Evolutionary conservation across 2,113 vertebrate species (phyloP).

Genomic region (Ptilonorhynchus violaceus): DNA sequence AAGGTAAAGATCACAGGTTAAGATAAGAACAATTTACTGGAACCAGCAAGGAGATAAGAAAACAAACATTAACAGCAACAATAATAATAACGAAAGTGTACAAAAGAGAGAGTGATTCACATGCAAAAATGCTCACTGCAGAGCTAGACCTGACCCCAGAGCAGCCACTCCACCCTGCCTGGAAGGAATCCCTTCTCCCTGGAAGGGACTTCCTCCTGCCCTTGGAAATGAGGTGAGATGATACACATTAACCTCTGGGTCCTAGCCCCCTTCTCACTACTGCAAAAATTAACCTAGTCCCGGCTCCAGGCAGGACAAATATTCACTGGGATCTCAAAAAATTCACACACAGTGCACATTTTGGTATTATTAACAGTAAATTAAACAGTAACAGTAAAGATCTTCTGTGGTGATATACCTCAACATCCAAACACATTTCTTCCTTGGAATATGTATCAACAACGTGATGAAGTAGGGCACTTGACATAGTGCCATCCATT

Average conservation of each 20-base stretch:
- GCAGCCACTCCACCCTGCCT: too few relatives aligned
- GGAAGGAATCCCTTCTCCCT: neutral
- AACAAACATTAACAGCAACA: neutral
- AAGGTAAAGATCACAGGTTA: neutral
- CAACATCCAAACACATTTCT: conserved; percentile 22
- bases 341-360: conserved; percentile 1
- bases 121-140: neutral
- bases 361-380: conserved; percentile 11
- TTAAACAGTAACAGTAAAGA: conserved; percentile 16
- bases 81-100: neutral
- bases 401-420: neutral
- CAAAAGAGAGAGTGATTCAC: neutral
- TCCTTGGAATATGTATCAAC: neutral
- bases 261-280: neutral
- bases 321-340: conserved; percentile 21
- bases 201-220: neutral
- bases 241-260: neutral
- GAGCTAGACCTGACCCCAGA: neutral
- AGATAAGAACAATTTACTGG: neutral
- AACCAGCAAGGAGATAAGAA: neutral
- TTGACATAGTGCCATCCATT: neutral
- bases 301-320: neutral
- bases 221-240: neutral
- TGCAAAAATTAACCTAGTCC: neutral
- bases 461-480: neutral